Base-by-base conservation (phyloP, 2,888 invertebrate genomes). In the Phytoseiulus persimilis region DNA sequence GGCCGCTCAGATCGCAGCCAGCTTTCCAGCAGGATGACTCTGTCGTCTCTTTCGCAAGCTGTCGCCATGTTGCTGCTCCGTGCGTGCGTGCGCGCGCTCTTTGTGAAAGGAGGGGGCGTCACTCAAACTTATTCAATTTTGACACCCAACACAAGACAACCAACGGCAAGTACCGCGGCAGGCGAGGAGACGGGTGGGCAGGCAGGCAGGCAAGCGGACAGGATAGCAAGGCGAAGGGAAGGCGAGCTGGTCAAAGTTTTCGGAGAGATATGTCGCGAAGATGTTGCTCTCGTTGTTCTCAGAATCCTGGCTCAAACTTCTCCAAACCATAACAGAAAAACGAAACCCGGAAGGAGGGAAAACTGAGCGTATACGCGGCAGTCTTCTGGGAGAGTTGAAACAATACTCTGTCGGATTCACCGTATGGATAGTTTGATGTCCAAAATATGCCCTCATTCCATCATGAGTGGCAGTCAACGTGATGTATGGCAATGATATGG, bases 61-160 rank as follows among this genome's bases (percentile, higher is more conserved):
- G 65, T 65, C 65, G 65, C 65, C 65, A 28, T 65, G 65, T 65
- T 65, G 65, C 65, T 65, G 65, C 65, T 3, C 28, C 65, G 65
- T 28, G 65, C 65, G 65, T 65, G 65, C 65, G 65, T 11, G 65
- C 65, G 65, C 65, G 65, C 65, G 65, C 14, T 65, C 28, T 65
- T 65, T 18, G 65, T 65, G 65, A 65, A 65, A 65, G 28, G 65
- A 65, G 65, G 33, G 45, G 87, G 87, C 87, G 87, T 87, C 87
- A 87, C 87, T 87, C 87, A 32, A 32, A 87, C 33, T 87, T 87
- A 87, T 87, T 87, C 87, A 87, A 87, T 87, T 87, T 87, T 87
- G 87, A 87, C 87, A 87, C 33, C 87, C 32, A n/a, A 32, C 84
- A 84, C 32, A 32, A 32, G 45, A 87, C 87, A 33, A 87, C 32